Evolutionary conservation across 2,888 invertebrate species (phyloP).

Genomic region (Scaptomyza reducta): DNA sequence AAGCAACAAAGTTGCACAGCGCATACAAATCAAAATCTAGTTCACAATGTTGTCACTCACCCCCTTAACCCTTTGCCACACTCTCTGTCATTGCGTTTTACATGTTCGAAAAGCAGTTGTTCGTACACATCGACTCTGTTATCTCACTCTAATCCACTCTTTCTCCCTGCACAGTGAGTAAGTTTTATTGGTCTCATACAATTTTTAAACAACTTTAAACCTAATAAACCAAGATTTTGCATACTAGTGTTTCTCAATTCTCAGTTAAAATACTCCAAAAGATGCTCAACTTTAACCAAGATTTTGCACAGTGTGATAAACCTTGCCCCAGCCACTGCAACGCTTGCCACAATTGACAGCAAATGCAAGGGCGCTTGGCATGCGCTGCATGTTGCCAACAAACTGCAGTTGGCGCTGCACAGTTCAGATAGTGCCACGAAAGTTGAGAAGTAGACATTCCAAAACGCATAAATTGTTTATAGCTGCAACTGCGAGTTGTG

Average conservation of each 20-base stretch:
- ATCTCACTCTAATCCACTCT: not conserved
- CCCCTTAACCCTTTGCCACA: not conserved
- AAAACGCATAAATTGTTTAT: conserved; percentile 77
- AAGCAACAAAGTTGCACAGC: conserved; percentile 66
- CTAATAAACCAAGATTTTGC: too few relatives aligned
- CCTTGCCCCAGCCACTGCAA: conserved; percentile 17
- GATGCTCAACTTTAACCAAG: not conserved
- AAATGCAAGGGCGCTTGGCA: conserved; percentile 75
- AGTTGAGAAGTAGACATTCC: conserved; percentile 59
- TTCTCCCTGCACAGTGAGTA: not conserved
- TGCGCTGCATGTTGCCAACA: conserved; percentile 62
- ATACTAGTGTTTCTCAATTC: too few relatives aligned
- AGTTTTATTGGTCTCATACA: not conserved
- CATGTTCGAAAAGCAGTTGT: conserved; percentile 24
- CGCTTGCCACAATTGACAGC: conserved; percentile 66
- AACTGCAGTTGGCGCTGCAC: not conserved
- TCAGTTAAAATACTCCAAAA: not conserved
- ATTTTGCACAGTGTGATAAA: conserved; percentile 1
- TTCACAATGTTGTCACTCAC: conserved; percentile 60
- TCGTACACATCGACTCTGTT: too few relatives aligned
- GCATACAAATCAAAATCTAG: conserved; percentile 69
- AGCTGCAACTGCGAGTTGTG: conserved; percentile 21
- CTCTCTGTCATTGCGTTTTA: not conserved
- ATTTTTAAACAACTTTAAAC: too few relatives aligned
- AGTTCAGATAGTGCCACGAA: not conserved